Base-by-base conservation (phyloP, 2,888 invertebrate genomes). In the Xestobium rufovillosum region DNA sequence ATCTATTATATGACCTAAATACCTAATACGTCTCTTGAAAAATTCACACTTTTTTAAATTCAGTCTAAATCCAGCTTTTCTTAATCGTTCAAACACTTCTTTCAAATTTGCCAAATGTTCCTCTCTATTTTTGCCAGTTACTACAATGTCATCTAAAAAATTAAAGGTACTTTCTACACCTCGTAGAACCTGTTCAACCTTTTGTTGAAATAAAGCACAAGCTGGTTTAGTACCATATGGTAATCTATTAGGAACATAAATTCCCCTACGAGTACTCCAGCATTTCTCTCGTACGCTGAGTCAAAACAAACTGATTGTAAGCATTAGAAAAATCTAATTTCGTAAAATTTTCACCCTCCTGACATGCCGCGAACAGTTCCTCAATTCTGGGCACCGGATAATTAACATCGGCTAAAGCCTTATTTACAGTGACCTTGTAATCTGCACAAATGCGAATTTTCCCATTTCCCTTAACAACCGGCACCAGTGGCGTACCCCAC, bases 201-300 rank as follows among this genome's bases (percentile, higher is more conserved):
- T 39, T 41, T 54, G 51, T 35, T 62, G 60, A 38, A 63, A 64
- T 30, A 60, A 57, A 1, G 56, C 55, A 10, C 59, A 53, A 1
- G 56, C 45, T 1, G 59, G 56, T 34, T 58, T 59, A 11, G 57
- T 44, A 1, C 57, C 60, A 44, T 53, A 60, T 2, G 59, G 58
- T 26, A 61, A 32, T 26, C 59, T 52, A 0, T 55, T 58, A 52
- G 57, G 55, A 40, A 56, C 45, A 33, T 39, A 55, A 31, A 57
- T 51, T 0, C 51, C 51, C 14, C 53, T 49, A 31, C 52, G 52
- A 8, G 53, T 54, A 9, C 34, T 37, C 27, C 17, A 30, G 25
- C 3, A 42, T 3, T 14, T 34, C 32, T 16, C 23, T 28, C 13
- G 46, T 36, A 1, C 16, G n/a, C 13, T 44, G 34, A 9, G 28